Evolutionary conservation across 2,888 invertebrate genomes (phyloP).

Genomic region (Hyposoter dolosus): DNA sequence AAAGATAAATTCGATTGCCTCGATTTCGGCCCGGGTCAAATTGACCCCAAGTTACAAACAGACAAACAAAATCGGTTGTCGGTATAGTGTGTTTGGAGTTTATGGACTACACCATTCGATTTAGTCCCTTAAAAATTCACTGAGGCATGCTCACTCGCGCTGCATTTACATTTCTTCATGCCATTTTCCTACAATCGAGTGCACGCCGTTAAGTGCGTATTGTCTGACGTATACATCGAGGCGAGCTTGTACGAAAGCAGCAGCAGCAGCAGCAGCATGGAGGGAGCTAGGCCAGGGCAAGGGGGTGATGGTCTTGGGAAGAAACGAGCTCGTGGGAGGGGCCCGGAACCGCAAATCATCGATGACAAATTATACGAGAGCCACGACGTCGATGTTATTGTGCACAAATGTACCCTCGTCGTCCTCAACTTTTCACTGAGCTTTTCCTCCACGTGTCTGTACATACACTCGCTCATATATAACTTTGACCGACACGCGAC

Average conservation of each 20-base stretch:
- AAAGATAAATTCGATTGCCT: too few relatives aligned
- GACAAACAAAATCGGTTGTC: too few relatives aligned
- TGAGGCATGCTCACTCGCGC: too few relatives aligned
- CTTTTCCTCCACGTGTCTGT: slow-evolving; percentile 16
- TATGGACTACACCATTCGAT: too few relatives aligned
- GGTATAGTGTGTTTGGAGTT: too few relatives aligned
- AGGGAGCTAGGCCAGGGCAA: too few relatives aligned
- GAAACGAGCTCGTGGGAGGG: slow-evolving; percentile 69
- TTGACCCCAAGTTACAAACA: too few relatives aligned
- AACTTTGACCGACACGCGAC: slow-evolving; percentile 35
- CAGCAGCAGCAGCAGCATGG: too few relatives aligned
- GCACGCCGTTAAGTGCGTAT: neutral
- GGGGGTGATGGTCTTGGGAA: slow-evolving; percentile 29
- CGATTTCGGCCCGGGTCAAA: too few relatives aligned
- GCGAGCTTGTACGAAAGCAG: neutral
- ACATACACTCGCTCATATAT: slow-evolving; percentile 11
- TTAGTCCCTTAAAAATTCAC: neutral
- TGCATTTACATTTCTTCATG: neutral
- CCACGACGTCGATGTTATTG: slow-evolving; percentile 45
- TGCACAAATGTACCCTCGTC: slow-evolving; percentile 20
- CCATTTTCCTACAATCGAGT: neutral
- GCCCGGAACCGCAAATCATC: slow-evolving; percentile 73
- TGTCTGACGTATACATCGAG: neutral
- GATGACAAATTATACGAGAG: slow-evolving; percentile 73
- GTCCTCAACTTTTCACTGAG: neutral